These are phyloP conservation scores for Heliconius sara DNA, from an alignment of 2,888 invertebrate genomes.

Conservation along the genomic window DNA sequence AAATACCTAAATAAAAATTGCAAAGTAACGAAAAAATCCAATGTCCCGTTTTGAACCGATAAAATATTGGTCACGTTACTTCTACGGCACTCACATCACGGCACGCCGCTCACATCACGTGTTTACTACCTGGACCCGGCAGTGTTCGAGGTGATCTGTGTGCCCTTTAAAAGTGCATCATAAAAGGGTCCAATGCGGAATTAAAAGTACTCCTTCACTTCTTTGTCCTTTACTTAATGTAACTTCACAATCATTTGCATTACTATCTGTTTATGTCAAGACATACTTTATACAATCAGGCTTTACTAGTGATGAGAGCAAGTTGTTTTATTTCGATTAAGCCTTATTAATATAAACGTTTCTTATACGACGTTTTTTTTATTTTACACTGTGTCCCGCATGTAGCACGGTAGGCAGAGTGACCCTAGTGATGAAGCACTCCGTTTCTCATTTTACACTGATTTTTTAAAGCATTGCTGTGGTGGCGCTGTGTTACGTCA, in stretches of 20 bases:
- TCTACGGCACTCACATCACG: background rate
- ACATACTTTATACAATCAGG: slow-evolving; percentile 1
- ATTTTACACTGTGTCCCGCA: too few relatives aligned
- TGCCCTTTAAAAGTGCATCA: slow-evolving; percentile 54
- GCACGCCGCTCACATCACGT: slow-evolving; percentile 49
- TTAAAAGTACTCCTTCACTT: slow-evolving; percentile 45
- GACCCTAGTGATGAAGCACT: too few relatives aligned
- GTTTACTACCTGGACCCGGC: slow-evolving; percentile 65
- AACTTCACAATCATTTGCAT: slow-evolving; percentile 7
- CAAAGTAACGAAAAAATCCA: too few relatives aligned
- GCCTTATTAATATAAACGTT: background rate
- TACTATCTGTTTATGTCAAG: background rate
- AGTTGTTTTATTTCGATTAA: background rate
- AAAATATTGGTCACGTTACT: too few relatives aligned
- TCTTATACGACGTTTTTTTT: background rate
- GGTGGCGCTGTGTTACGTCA: too few relatives aligned
- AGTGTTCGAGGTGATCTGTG: slow-evolving; percentile 69
- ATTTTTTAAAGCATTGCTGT: too few relatives aligned
- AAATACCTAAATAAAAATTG: too few relatives aligned
- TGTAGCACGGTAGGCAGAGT: too few relatives aligned
- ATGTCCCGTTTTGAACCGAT: too few relatives aligned
- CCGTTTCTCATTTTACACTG: too few relatives aligned
- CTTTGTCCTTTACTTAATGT: slow-evolving; percentile 47
- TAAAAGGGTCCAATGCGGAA: slow-evolving; percentile 57
- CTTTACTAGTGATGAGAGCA: background rate